Percentiles rank a stretch among this genome's conserved stretches.
phyloP scores from a whole-genome alignment of 2,797 vertebrate species.

The Knipowitschia caucasica region DNA sequence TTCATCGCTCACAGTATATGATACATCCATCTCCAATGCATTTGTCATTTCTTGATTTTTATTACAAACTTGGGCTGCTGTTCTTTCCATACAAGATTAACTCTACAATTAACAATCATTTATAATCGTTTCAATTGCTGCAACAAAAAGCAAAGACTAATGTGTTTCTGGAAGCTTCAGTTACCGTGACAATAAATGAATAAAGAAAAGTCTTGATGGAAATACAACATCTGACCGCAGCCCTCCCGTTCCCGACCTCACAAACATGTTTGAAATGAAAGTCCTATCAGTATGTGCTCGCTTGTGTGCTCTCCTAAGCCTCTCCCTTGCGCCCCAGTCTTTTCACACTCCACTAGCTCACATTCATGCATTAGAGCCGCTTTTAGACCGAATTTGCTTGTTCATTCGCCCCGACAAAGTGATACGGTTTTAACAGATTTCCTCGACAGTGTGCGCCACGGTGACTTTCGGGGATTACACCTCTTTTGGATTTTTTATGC shows the following conservation, averaged over 20 bases:
- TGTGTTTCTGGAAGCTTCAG: no score
- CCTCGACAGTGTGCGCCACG: constrained; percentile 58
- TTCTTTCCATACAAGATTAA: background rate
- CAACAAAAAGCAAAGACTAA: no score
- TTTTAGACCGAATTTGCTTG: constrained; percentile 82
- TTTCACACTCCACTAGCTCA: constrained; percentile 72
- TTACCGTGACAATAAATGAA: no score
- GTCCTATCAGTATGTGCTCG: constrained; percentile 56
- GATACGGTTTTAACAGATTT: constrained; percentile 69
- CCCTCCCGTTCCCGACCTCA: constrained; percentile 39
- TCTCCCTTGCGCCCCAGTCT: constrained; percentile 55
- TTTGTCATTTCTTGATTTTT: constrained; percentile 46
- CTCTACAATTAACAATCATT: no score
- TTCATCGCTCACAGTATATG: constrained; percentile 60
- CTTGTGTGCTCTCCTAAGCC: constrained; percentile 52
- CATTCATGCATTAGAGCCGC: constrained; percentile 69
- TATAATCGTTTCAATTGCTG: no score
- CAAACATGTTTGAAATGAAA: constrained; percentile 60
- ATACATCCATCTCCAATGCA: constrained; percentile 56
- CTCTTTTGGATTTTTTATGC: constrained; percentile 64
- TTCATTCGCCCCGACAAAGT: constrained; percentile 61
- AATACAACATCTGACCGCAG: constrained; percentile 12
- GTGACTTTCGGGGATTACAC: constrained; percentile 66
- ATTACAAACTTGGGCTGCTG: constrained; percentile 5
- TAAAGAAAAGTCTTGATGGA: background rate